Evolutionary conservation across 2,888 invertebrate species (phyloP), one percentile per base, ranked within the genome.

Genomic region (Monoplex corrugatus): DNA sequence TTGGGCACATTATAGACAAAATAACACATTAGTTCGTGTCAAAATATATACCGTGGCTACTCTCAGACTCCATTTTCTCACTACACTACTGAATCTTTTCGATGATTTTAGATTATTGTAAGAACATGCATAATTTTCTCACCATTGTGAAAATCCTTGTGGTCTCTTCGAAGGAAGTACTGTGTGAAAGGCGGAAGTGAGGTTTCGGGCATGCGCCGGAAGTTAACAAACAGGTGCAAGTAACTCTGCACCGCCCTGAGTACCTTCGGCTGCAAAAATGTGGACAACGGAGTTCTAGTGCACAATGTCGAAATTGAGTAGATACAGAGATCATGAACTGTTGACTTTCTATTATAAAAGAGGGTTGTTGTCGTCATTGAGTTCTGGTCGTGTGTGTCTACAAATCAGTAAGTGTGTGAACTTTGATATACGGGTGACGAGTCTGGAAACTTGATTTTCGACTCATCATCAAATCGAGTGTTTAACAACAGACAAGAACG

Each of bases 141-240:
- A 88, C 88, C 88, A 88, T 88, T 35, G n/a, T 83, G 88, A 44
- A 28, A 13, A n/a, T 35, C 63, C 19, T 19, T 38, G 57, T 78
- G 50, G 10, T 43, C 43, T 43, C 43, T 40, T 40, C 23, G 28
- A 80, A 28, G 40, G 78, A 43, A 40, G 43, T 40, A 80, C 57
- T 57, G 57, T 50, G 10, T 32, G 6, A 82, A 13, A 82, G 28
- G 43, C 68, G 16, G 28, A 86, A 57, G 57, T 45, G 28, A 8
- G 45, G 10, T 28, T 35, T 0, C 2, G 85, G 28, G 88, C 88
- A 89, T 85, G 88, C 84, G 72, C 88, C 68, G 85, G 88, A 89
- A 89, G 88, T 83, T 10, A 28, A 13, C 32, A 40, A 50, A 88
- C 88, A 88, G 88, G 88, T 88, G 88, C 82, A 57, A 88, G 88